Evolutionary conservation across 2,888 invertebrate species (phyloP), one percentile per base, ranked within the genome.

Genomic region (Andrena fulva): DNA sequence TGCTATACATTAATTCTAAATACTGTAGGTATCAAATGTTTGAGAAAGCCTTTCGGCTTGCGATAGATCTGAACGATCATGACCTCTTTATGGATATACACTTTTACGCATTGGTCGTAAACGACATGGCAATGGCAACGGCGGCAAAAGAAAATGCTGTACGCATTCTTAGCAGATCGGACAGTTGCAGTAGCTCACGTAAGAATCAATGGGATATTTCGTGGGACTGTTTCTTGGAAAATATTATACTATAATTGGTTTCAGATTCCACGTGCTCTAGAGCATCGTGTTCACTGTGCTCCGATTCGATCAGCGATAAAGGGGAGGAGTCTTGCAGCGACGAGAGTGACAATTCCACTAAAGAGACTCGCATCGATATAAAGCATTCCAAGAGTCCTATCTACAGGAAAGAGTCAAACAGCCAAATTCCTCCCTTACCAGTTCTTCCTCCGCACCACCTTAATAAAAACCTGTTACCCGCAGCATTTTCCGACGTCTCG

Each of bases 11-110:
- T 48, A 24, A 64, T 66, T 24, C 0, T 79, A 59, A 59, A n/a
- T 68, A 76, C 70, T 84, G 69, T 88, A 96, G 97, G 82, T 96
- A 96, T 86, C 96, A 96, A 71, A 95, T 96, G 89, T 95, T 96
- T 92, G 97, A 97, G 92, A 98, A 97, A 91, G 98, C 98, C 1
- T 97, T 98, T 90, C 96, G 97, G 77, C 94, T 98, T 79, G 98
- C 97, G 0, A 97, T 98, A 86, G 98, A 98, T 93, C 95, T 98
- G 85, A 96, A 96, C 70, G 97, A 98, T 91, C 97, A 97, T 93
- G 98, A 98, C 94, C 95, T 98, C 80, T 98, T 97, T 92, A 96
- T 97, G 96, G 98, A 98, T 94, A 95, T 97, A 74, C 96, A 96
- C 91, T 97, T 96, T 94, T 96, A 96, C 59, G 97, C 97, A n/a